Evolutionary conservation across 2,113 vertebrate genomes (phyloP).

Genomic region (Malurus cyaneus): DNA sequence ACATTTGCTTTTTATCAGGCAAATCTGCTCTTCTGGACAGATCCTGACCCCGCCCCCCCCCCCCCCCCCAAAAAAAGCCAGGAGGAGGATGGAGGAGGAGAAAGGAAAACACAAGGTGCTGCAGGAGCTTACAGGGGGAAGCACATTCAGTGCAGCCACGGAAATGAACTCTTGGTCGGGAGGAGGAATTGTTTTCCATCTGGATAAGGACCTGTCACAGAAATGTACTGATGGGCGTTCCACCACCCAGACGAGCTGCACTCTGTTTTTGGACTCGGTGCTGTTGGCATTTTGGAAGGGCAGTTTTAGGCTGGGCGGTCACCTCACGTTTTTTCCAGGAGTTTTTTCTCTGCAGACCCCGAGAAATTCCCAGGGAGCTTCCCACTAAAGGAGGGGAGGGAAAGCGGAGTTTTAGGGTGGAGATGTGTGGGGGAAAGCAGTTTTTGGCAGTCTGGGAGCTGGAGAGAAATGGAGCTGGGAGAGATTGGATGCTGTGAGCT

Average conservation of each 20-base stretch:
- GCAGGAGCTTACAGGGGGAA: neutral
- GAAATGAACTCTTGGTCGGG: neutral
- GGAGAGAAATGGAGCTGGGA: neutral
- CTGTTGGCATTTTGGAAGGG: neutral
- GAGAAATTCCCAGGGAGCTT: conserved; percentile 32
- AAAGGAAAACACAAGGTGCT: neutral
- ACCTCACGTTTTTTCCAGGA: neutral
- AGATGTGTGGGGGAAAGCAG: neutral
- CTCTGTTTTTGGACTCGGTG: neutral
- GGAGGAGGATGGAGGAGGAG: neutral
- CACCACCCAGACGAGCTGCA: neutral
- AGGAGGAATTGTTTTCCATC: neutral
- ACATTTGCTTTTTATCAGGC: neutral
- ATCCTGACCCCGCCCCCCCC: too few relatives aligned
- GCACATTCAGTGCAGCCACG: neutral
- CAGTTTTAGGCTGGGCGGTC: neutral
- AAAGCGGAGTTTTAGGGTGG: neutral
- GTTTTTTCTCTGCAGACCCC: neutral
- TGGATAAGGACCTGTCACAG: neutral
- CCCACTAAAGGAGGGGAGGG: neutral
- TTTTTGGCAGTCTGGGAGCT: neutral
- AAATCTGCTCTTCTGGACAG: neutral
- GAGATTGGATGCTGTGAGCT: neutral
- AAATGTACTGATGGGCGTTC: neutral
- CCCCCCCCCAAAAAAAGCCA: too few relatives aligned